A percentile compares a stretch with the other conserved stretches of the same genome.
phyloP scores from a whole-genome alignment of 2,888 invertebrate genomes.

The Lymantria dispar region DNA sequence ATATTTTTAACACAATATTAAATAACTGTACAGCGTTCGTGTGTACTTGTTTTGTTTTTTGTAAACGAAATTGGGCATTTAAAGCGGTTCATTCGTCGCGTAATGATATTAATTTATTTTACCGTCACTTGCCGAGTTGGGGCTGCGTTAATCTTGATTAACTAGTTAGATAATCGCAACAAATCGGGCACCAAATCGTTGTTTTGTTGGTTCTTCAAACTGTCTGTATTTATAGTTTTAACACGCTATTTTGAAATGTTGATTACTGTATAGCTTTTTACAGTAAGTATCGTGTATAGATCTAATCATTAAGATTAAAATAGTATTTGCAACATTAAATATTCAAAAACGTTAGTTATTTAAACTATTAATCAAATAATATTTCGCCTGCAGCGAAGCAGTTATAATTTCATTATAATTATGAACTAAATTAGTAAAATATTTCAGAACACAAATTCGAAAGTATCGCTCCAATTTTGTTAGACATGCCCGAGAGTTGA shows the following conservation, averaged over 20 bases:
- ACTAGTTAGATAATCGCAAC: slow-evolving; percentile 60
- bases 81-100: slow-evolving; percentile 27
- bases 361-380: no score
- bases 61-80: slow-evolving; percentile 17
- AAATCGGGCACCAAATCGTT: slow-evolving; percentile 51
- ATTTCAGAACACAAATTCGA: no score
- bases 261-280: neutral
- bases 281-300: neutral
- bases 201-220: slow-evolving; percentile 33
- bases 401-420: no score
- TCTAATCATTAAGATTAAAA: neutral
- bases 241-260: slow-evolving; percentile 3
- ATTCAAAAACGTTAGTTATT: no score
- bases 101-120: slow-evolving; percentile 44
- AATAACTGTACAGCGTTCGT: neutral
- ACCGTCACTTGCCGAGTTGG: slow-evolving; percentile 38
- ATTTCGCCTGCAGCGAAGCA: no score
- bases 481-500: no score
- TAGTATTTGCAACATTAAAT: neutral
- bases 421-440: no score
- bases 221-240: slow-evolving; percentile 11
- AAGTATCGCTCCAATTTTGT: no score
- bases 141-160: slow-evolving; percentile 61
- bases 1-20: neutral
- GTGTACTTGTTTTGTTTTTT: slow-evolving; percentile 3